These are phyloP conservation scores for Microtus richardsoni DNA, from an alignment of 2,113 vertebrate species.

Conservation along the genomic window DNA sequence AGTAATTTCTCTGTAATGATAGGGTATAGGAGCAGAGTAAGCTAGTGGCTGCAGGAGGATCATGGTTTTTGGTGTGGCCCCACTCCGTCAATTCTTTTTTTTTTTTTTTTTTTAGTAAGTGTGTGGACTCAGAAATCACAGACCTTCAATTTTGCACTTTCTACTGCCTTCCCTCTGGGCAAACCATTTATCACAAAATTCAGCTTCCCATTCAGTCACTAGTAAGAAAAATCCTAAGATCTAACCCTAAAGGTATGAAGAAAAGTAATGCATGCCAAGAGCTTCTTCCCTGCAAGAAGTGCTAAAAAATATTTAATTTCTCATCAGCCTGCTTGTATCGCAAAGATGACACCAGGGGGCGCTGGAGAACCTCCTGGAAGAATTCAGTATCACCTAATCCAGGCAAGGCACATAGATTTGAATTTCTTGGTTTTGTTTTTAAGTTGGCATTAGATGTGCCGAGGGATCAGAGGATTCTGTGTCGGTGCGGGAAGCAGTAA, in stretches of 20 bases:
- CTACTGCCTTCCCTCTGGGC: background rate
- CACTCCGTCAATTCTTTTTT: too few species aligned
- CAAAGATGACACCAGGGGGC: background rate
- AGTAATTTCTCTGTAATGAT: background rate
- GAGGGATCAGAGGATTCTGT: background rate
- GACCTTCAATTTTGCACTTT: background rate
- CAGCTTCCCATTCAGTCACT: background rate
- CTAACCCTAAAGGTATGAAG: background rate
- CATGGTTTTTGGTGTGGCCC: background rate
- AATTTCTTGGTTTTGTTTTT: background rate
- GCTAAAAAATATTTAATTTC: background rate
- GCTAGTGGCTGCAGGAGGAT: background rate
- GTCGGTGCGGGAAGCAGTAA: background rate
- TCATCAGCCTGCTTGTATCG: background rate
- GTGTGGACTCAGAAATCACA: background rate
- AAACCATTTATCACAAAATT: background rate
- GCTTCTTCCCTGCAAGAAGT: background rate
- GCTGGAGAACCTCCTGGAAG: constrained; percentile 1
- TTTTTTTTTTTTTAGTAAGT: background rate
- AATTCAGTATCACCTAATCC: background rate
- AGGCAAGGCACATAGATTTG: background rate
- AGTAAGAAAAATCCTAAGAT: background rate
- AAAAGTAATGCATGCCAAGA: background rate
- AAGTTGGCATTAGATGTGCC: background rate
- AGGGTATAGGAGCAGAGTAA: background rate